Percentiles rank a stretch among this genome's conserved stretches.
phyloP scores from a whole-genome alignment of 2,888 invertebrate species.

The Peribatodes rhomboidaria region DNA sequence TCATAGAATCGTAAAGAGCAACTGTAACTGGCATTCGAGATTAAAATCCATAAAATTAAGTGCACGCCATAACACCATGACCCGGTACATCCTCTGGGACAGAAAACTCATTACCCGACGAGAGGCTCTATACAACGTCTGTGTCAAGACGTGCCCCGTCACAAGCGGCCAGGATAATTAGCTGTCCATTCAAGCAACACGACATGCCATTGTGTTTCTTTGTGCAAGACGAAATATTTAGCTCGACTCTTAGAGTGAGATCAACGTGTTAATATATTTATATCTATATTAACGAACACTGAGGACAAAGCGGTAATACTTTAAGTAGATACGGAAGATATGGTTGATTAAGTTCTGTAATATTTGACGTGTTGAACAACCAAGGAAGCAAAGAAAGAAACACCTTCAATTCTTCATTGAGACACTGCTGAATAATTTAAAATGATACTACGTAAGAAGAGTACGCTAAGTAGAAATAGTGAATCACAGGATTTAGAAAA shows the following conservation, averaged over 20 bases:
- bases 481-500: conserved; percentile 13
- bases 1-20: conserved; percentile 18
- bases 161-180: conserved; percentile 56
- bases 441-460: not conserved
- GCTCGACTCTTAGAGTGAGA: conserved; percentile 8
- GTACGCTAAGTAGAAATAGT: conserved; percentile 11
- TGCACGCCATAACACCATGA: conserved; percentile 41
- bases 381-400: not conserved
- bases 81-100: conserved; percentile 43
- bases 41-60: conserved; percentile 47
- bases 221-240: conserved; percentile 21
- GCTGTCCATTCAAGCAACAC: conserved; percentile 51
- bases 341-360: too few relatives aligned
- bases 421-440: not conserved
- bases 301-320: conserved; percentile 5
- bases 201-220: conserved; percentile 28
- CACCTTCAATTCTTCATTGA: not conserved
- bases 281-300: too few relatives aligned
- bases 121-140: conserved; percentile 41
- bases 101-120: conserved; percentile 52
- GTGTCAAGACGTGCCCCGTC: conserved; percentile 57
- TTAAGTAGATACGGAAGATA: too few relatives aligned
- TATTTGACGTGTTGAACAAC: not conserved
- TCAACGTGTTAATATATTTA: conserved; percentile 25
- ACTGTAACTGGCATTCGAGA: conserved; percentile 37